A percentile compares a stretch with the other conserved stretches of the same genome.
These are phyloP conservation scores for Actenoides hombroni DNA, from an alignment of 2,113 vertebrate species.

Conservation along the genomic window DNA sequence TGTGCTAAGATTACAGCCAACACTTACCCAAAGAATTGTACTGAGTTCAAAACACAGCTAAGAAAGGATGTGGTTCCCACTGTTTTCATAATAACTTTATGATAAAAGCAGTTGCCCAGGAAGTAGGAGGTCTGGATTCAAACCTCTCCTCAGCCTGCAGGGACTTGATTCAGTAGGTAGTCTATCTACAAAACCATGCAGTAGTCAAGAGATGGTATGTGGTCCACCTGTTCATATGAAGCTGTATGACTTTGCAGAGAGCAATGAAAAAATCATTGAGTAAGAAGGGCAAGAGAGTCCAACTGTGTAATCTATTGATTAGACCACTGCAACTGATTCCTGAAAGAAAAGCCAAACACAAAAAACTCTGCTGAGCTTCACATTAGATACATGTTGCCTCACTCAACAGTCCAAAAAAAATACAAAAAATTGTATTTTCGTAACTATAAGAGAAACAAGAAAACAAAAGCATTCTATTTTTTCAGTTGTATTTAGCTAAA, in stretches of 20 bases:
- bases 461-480: not conserved
- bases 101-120: not conserved
- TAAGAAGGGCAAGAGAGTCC: not conserved
- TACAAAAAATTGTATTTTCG: not conserved
- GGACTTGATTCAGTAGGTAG: not conserved
- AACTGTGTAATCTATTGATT: not conserved
- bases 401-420: not conserved
- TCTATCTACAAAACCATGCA: not conserved
- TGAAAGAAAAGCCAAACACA: not conserved
- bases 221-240: not conserved
- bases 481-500: not conserved
- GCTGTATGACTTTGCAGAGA: not conserved
- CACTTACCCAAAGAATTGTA: not conserved
- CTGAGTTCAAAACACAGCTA: not conserved
- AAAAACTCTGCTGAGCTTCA: not conserved
- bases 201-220: not conserved
- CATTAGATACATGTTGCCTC: not conserved
- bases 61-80: not conserved
- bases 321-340: not conserved
- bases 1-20: not conserved
- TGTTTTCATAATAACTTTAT: not conserved
- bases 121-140: not conserved
- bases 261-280: not conserved
- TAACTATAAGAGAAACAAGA: not conserved
- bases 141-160: not conserved